Percentiles rank a stretch among this genome's conserved stretches.
Conservation (phyloP, 2,888 invertebrate species). For the Eupithecia inturbata region DNA sequence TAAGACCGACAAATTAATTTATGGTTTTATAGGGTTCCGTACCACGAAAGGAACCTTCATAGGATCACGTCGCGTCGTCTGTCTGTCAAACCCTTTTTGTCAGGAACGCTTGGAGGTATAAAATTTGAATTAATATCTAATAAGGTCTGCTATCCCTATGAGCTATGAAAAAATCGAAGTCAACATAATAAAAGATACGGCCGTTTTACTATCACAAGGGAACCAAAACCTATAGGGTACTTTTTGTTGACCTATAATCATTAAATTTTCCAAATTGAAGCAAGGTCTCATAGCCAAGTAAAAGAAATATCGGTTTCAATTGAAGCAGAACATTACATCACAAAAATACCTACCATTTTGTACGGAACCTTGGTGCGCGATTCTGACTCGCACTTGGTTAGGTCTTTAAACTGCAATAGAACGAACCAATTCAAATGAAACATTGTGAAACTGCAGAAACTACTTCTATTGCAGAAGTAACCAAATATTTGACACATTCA, state of each 20-base stretch:
- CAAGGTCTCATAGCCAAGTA: too few species aligned
- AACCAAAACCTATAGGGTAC: too few species aligned
- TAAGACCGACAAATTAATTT: background rate
- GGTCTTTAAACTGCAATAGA: background rate
- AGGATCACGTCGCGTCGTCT: background rate
- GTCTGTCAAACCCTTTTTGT: background rate
- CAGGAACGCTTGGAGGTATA: background rate
- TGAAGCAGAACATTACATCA: too few species aligned
- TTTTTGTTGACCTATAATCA: too few species aligned
- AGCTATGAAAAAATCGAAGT: too few species aligned
- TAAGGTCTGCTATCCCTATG: background rate
- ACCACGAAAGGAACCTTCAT: background rate
- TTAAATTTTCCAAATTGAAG: too few species aligned
- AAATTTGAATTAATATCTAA: background rate
- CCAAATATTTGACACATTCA: slow-evolving; percentile 29
- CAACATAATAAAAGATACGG: too few species aligned
- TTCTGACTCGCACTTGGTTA: background rate
- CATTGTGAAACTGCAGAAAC: background rate
- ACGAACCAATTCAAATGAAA: background rate
- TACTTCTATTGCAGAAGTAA: background rate
- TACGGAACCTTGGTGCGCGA: background rate
- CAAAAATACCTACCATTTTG: background rate
- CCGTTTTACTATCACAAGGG: too few species aligned
- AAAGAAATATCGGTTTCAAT: too few species aligned
- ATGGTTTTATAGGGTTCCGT: background rate